Percentiles rank a stretch among this genome's conserved stretches.
phyloP scores from a whole-genome alignment of 1,140 invertebrate species.

The Drosophila cardini region DNA sequence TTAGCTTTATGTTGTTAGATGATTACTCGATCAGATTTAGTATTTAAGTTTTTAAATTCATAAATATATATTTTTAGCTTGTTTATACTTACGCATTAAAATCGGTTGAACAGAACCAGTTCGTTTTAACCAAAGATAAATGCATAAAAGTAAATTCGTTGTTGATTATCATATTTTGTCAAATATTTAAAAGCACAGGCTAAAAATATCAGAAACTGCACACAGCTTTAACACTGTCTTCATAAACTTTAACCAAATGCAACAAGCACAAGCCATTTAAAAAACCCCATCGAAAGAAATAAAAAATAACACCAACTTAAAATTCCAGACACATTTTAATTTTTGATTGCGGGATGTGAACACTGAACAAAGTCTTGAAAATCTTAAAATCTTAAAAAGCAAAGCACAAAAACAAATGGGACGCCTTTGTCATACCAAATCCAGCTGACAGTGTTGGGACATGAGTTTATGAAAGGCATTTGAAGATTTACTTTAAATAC shows the following conservation, averaged over 20 bases:
- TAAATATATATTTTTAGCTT: slow-evolving; percentile 3
- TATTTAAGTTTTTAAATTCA: too few relatives aligned
- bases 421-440: slow-evolving; percentile 40
- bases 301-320: slow-evolving; percentile 62
- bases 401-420: slow-evolving; percentile 11
- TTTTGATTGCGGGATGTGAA: slow-evolving; percentile 57
- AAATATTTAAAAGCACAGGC: slow-evolving; percentile 51
- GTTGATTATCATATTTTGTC: slow-evolving; percentile 64
- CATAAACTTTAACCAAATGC: slow-evolving; percentile 11
- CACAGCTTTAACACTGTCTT: slow-evolving; percentile 25
- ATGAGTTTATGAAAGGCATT: slow-evolving; percentile 55
- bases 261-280: slow-evolving; percentile 7
- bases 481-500: slow-evolving; percentile 17
- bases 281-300: slow-evolving; percentile 13
- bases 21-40: neutral
- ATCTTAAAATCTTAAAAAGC: too few relatives aligned
- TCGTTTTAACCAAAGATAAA: neutral
- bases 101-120: slow-evolving; percentile 21
- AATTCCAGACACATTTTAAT: slow-evolving; percentile 72
- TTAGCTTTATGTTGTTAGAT: too few relatives aligned
- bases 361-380: slow-evolving; percentile 15
- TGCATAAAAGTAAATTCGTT: slow-evolving; percentile 4
- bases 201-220: slow-evolving; percentile 70
- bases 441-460: slow-evolving; percentile 38
- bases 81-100: neutral